Conservation (phyloP, 2,888 invertebrate genomes). For the Melanchra persicariae region DNA sequence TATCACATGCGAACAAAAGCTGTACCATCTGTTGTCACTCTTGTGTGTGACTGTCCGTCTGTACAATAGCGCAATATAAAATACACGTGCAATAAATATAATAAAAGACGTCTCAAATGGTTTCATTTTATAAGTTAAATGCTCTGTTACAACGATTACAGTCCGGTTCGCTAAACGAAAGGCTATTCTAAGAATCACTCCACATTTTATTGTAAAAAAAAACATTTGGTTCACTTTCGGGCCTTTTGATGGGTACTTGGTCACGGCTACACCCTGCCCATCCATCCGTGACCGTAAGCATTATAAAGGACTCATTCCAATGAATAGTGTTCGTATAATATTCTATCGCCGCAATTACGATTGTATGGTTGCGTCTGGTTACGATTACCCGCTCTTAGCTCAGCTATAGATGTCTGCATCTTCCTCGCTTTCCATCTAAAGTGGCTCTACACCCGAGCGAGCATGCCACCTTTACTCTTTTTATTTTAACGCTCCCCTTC, state of each 20-base stretch:
- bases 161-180: constrained; percentile 5
- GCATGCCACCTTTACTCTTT: constrained; percentile 58
- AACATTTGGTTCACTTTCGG: constrained; percentile 17
- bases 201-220: constrained; percentile 22
- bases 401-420: constrained; percentile 45
- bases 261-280: constrained; percentile 18
- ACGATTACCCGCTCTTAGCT: constrained; percentile 35
- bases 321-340: constrained; percentile 41
- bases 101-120: constrained; percentile 22
- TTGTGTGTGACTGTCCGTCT: constrained; percentile 2
- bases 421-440: constrained; percentile 56
- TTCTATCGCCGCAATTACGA: constrained; percentile 38
- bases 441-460: constrained; percentile 55
- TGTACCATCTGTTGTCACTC: constrained; percentile 31
- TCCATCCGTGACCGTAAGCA: constrained; percentile 36
- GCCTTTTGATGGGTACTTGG: constrained; percentile 33
- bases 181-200: constrained; percentile 30
- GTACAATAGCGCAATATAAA: constrained; percentile 15
- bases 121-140: constrained; percentile 24
- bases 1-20: constrained; percentile 26
- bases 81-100: constrained; percentile 31
- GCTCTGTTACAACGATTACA: constrained; percentile 20
- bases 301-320: constrained; percentile 39
- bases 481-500: constrained; percentile 62
- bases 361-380: constrained; percentile 22